Evolutionary conservation across 2,888 invertebrate species (phyloP).

Genomic region (Falcaria lacertinaria): DNA sequence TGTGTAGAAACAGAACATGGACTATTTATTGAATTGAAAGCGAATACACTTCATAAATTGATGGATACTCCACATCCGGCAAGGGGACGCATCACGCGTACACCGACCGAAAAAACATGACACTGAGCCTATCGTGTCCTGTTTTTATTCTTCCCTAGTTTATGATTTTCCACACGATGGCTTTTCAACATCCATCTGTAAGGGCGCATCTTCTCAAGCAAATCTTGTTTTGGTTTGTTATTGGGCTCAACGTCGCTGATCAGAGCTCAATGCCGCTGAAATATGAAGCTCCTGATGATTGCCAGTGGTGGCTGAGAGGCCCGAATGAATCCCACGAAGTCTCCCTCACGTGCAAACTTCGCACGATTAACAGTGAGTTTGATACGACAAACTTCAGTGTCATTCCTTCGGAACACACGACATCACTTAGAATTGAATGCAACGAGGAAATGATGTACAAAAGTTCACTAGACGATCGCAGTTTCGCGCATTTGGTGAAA

Average conservation of each 20-base stretch:
- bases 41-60: conserved; percentile 67
- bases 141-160: conserved; percentile 75
- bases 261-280: conserved; percentile 72
- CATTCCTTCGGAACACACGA: conserved; percentile 90
- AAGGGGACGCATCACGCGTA: conserved; percentile 67
- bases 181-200: conserved; percentile 52
- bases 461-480: conserved; percentile 87
- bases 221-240: conserved; percentile 64
- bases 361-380: conserved; percentile 92
- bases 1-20: conserved; percentile 50
- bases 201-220: conserved; percentile 55
- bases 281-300: conserved; percentile 93
- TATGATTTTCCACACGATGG: conserved; percentile 69
- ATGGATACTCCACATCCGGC: conserved; percentile 75
- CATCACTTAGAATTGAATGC: conserved; percentile 88
- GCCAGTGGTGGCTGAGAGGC: conserved; percentile 86
- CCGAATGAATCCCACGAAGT: conserved; percentile 84
- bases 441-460: conserved; percentile 89
- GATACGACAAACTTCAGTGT: conserved; percentile 94
- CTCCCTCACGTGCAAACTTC: conserved; percentile 87
- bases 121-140: conserved; percentile 70
- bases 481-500: conserved; percentile 89
- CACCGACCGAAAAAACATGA: conserved; percentile 78
- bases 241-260: conserved; percentile 68
- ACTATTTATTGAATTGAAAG: conserved; percentile 55